Evolutionary conservation across 2,888 invertebrate species (phyloP).

Genomic region (Caenorhabditis uteleia): DNA sequence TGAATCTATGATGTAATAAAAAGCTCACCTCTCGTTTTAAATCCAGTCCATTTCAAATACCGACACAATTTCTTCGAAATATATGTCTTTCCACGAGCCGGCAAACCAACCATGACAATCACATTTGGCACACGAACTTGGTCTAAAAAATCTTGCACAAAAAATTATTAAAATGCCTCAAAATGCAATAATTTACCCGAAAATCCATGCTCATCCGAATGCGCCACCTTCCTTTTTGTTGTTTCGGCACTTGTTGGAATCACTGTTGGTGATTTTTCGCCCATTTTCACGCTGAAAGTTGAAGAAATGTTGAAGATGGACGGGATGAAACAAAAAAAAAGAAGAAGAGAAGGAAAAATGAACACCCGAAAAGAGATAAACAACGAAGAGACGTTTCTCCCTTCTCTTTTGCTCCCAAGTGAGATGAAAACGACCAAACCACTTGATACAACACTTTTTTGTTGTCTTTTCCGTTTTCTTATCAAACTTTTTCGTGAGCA

Average conservation of each 20-base stretch:
- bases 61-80: constrained; percentile 96
- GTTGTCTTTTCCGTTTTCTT: too few species aligned
- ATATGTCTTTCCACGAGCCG: constrained; percentile 98
- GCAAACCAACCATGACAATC: constrained; percentile 97
- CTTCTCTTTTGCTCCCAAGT: not conserved
- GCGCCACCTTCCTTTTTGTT: constrained; percentile 48
- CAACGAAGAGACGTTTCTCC: not conserved
- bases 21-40: constrained; percentile 80
- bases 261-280: too few species aligned
- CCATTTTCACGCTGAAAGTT: too few species aligned
- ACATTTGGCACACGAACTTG: constrained; percentile 80
- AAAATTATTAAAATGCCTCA: not conserved
- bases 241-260: constrained; percentile 19
- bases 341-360: not conserved
- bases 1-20: too few species aligned
- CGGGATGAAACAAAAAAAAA: not conserved
- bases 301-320: constrained; percentile 1
- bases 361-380: constrained; percentile 1
- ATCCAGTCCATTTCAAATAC: constrained; percentile 99
- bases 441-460: too few species aligned
- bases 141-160: constrained; percentile 38
- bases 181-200: constrained; percentile 22
- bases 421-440: too few species aligned
- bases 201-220: constrained; percentile 48
- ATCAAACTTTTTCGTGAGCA: not conserved